Evolutionary conservation across 1,140 invertebrate genomes (phyloP), one percentile per base, ranked within the genome.

Genomic region (Euura lappo): DNA sequence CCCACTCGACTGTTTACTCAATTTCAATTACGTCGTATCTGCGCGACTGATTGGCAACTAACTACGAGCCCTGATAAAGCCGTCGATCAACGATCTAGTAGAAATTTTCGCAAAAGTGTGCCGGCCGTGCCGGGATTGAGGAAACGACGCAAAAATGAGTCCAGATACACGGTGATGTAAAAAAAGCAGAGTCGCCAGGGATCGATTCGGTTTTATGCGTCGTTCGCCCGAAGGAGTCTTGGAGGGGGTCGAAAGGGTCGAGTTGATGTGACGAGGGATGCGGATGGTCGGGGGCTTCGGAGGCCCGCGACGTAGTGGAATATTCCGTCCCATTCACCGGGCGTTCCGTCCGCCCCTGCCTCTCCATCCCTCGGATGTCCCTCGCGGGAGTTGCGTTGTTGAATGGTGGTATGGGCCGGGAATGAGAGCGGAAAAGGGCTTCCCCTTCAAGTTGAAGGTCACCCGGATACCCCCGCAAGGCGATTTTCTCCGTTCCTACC

Each of bases 371-470:
- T 60, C 51, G 51, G 8, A 60, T 28, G 28, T 28, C 28, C 28
- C 28, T 28, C 28, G 28, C 28, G 28, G 28, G 28, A 28, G 10
- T 60, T n/a, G 51, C 51, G 51, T 8, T 60, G 51, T n/a, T 60
- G 51, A 60, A 60, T 60, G 51, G 51, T 8, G 51, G 3, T 8
- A n/a, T 11, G 13, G 13, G 51, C 2, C 8, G 10, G 8, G 13
- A n/a, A n/a, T 5, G 51, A n/a, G 51, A n/a, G 51, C 51, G 51
- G 51, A 60, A 60, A 60, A 60, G 51, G 51, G 51, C 13, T 60
- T 60, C 51, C 51, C 51, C 51, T 60, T 60, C 51, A 60, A 60
- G 51, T 60, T 60, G 51, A 60, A 60, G 51, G 51, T 60, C 6
- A 60, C 51, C 51, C 3, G 51, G 51, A 60, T 60, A 8, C 51